Evolutionary conservation across 2,797 vertebrate genomes (phyloP).

Genomic region (Coendou prehensilis): DNA sequence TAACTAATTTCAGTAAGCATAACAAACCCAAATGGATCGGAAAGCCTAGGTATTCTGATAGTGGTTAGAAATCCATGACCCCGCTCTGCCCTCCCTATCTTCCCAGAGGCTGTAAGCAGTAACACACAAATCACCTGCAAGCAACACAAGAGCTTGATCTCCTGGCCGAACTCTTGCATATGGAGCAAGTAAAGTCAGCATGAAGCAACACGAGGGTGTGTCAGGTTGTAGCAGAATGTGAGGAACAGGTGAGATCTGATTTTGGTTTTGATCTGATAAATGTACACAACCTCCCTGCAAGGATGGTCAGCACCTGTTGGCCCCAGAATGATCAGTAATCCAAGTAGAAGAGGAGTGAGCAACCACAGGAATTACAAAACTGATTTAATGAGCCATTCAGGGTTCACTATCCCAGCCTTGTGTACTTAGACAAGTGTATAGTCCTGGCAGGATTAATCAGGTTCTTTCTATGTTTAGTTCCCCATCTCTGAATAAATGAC

Average conservation of each 20-base stretch:
- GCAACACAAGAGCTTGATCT: not conserved
- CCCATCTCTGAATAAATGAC: not conserved
- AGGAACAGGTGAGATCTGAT: not conserved
- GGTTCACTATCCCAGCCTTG: not conserved
- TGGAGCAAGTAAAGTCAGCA: not conserved
- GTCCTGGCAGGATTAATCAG: not conserved
- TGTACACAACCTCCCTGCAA: not conserved
- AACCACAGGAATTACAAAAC: not conserved
- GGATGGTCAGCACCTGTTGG: not conserved
- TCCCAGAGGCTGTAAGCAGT: not conserved
- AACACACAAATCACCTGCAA: not conserved
- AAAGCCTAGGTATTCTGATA: not conserved
- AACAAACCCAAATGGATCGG: not conserved
- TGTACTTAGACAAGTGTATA: not conserved
- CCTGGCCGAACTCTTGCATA: not conserved
- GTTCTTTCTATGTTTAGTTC: not conserved
- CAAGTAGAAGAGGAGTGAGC: not conserved
- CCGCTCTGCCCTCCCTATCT: not conserved
- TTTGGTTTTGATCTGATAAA: not conserved
- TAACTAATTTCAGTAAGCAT: conserved; percentile 23
- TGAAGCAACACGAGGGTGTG: not conserved
- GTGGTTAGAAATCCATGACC: not conserved
- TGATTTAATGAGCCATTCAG: not conserved
- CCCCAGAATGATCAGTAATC: not conserved
- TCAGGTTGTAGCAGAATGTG: not conserved